Evolutionary conservation across 1,140 invertebrate species (phyloP), one percentile per base, ranked within the genome.

Genomic region (Lepidurus apus): DNA sequence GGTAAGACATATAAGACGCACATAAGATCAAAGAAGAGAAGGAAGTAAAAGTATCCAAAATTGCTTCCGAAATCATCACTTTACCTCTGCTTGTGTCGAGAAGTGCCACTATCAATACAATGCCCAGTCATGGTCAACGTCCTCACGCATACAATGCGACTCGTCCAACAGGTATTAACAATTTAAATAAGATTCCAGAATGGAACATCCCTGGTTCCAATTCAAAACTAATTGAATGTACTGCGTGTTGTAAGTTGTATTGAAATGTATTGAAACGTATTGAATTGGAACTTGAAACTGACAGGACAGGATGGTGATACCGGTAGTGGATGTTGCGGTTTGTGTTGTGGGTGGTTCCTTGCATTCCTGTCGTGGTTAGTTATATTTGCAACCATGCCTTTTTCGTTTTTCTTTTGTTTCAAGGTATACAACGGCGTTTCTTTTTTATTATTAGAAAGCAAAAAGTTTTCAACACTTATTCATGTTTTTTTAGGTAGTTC

Each of bases 351-450:
- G 8, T 93, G 91, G 83, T 90, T 98, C 77, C 87, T 98, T 24
- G 93, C 93, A 26, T 87, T 89, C 24, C 84, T 98, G 45, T 96
- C 95, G 8, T 95, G 95, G 90, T 83, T 94, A 7, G 82, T 98
- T 24, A 94, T 98, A 44, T 85, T 94, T 43, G 81, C 94, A 17
- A 98, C 96, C 2, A 91, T 98, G 88, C 96, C 96, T 0, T 96
- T 98, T 84, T 98, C 95, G 1, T 88, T 98, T 1, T 93, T 96
- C 83, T 89, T 98, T 47, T 98, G 95, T 84, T 96, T 98, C 83
- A 98, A 98, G 92, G 96, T 98, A 89, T 89, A 88, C 1, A 65
- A 47, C 7, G 17, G 45, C 9, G 45, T 47, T 7, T 0, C 7
- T 47, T 11, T 47, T 47, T 47, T 47, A 7, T 10, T 10, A 1